Conservation (phyloP, 2,113 vertebrate genomes). For the Nannobrachium achirus region DNA sequence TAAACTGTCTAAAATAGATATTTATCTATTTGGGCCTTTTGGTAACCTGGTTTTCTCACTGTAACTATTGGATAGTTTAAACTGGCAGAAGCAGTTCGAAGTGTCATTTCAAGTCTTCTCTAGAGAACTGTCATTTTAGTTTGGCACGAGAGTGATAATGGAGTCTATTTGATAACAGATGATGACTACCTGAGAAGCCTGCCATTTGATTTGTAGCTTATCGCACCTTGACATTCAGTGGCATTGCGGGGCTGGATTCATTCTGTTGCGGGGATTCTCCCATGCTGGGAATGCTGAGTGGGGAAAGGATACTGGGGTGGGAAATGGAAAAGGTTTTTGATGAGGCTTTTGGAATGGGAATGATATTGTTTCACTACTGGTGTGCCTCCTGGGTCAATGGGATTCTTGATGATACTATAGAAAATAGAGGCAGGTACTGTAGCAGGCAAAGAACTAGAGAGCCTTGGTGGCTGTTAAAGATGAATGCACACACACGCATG, state of each 20-base stretch:
- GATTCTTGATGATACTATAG: constrained; percentile 69
- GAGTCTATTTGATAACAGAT: constrained; percentile 28
- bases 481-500: constrained; percentile 23
- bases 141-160: constrained; percentile 78
- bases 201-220: constrained; percentile 83
- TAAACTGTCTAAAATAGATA: no score
- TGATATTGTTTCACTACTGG: constrained; percentile 78
- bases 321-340: constrained; percentile 58
- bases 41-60: no score
- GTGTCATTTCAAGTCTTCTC: neutral
- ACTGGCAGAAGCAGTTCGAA: no score
- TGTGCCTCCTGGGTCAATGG: constrained; percentile 75
- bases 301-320: constrained; percentile 56
- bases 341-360: constrained; percentile 60
- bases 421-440: constrained; percentile 59
- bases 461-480: constrained; percentile 41
- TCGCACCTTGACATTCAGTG: constrained; percentile 72
- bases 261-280: constrained; percentile 75
- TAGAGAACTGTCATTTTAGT: constrained; percentile 77
- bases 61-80: no score
- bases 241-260: constrained; percentile 80
- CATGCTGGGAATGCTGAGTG: constrained; percentile 77
- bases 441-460: constrained; percentile 57
- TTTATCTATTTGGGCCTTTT: no score
- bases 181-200: constrained; percentile 62